A percentile compares a stretch with the other conserved stretches of the same genome.
Evolutionary conservation across 2,888 invertebrate genomes (phyloP).

Genomic region (Acleris emargana): DNA sequence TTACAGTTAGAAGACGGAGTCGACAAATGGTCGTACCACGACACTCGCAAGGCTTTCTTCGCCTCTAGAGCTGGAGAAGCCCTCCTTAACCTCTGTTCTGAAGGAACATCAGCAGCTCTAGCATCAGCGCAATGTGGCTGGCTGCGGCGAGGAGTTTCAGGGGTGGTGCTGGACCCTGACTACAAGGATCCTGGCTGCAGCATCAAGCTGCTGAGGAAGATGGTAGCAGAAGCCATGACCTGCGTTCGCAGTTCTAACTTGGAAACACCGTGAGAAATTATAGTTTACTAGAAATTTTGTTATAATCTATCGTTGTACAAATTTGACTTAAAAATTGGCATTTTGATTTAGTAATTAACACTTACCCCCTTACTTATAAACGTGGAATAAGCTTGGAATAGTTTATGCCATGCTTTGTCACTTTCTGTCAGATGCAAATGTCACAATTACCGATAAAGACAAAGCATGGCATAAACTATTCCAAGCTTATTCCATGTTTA

Average conservation of each 20-base stretch:
- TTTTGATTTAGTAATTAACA: too few species aligned
- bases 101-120: constrained; percentile 55
- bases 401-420: too few species aligned
- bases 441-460: too few species aligned
- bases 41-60: constrained; percentile 56
- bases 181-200: constrained; percentile 57
- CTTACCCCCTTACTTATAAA: too few species aligned
- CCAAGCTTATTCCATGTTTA: too few species aligned
- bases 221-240: constrained; percentile 61
- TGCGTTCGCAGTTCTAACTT: constrained; percentile 60
- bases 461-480: too few species aligned
- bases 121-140: constrained; percentile 64
- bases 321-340: too few species aligned
- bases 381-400: too few species aligned
- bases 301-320: too few species aligned
- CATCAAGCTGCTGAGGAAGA: constrained; percentile 56
- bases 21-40: constrained; percentile 61
- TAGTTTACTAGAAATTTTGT: background rate
- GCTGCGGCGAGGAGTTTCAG: constrained; percentile 64
- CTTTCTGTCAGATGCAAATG: too few species aligned
- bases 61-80: constrained; percentile 57
- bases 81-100: constrained; percentile 67
- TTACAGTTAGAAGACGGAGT: constrained; percentile 48
- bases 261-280: constrained; percentile 66
- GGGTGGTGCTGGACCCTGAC: constrained; percentile 65